Conservation (phyloP, 2,797 vertebrate species). For the Gouania willdenowi region DNA sequence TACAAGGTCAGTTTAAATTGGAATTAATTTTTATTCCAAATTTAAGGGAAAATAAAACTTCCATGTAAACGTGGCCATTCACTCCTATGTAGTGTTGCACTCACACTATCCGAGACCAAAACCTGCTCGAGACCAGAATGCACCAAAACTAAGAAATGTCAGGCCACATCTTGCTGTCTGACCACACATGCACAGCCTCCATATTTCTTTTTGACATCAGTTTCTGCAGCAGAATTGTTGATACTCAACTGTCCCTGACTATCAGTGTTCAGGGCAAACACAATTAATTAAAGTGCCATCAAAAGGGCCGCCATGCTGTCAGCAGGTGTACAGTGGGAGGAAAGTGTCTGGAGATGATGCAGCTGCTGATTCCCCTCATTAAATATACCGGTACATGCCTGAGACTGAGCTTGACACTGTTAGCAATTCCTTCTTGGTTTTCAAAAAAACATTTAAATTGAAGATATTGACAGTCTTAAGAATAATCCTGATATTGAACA, state of each 20-base stretch:
- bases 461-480: background rate
- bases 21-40: no score
- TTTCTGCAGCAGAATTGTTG: slow-evolving; percentile 55
- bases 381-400: slow-evolving; percentile 42
- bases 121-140: no score
- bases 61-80: no score
- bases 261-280: slow-evolving; percentile 79
- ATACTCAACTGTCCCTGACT: slow-evolving; percentile 69
- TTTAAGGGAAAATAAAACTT: no score
- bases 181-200: slow-evolving; percentile 12
- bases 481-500: slow-evolving; percentile 3
- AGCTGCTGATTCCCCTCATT: slow-evolving; percentile 41
- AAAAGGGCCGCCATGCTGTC: slow-evolving; percentile 76
- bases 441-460: no score
- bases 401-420: slow-evolving; percentile 21
- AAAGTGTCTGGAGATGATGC: slow-evolving; percentile 62
- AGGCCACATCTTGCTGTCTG: no score
- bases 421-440: slow-evolving; percentile 7
- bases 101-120: no score
- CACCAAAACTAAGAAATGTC: no score
- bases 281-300: slow-evolving; percentile 81
- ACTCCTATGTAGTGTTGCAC: no score
- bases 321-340: slow-evolving; percentile 73
- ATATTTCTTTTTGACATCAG: slow-evolving; percentile 38
- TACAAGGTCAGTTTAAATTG: no score